phyloP scores from a whole-genome alignment of 2,113 vertebrate genomes.

The Prinia subflava region DNA sequence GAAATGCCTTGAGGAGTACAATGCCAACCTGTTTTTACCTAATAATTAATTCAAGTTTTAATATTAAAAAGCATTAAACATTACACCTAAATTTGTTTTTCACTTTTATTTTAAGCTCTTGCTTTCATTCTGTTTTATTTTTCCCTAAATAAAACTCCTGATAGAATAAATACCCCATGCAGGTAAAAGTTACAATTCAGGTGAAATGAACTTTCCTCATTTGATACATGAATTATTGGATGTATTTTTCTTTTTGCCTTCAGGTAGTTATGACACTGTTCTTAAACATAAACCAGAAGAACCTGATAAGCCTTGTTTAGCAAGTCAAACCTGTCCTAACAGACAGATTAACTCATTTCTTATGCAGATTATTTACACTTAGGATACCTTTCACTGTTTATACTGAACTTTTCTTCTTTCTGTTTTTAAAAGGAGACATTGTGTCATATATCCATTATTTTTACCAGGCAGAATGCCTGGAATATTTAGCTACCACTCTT shows the following conservation, averaged over 20 bases:
- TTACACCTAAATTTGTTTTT: slow-evolving; percentile 20
- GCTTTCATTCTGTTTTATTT: slow-evolving; percentile 9
- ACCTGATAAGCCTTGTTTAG: slow-evolving; percentile 2
- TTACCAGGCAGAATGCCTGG: neutral
- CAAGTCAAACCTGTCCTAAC: slow-evolving; percentile 27
- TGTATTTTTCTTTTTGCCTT: neutral
- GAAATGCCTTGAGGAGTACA: slow-evolving; percentile 64
- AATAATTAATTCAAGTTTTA: slow-evolving; percentile 29
- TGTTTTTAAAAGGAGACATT: slow-evolving; percentile 29
- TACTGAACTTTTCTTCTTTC: neutral
- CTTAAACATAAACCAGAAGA: slow-evolving; percentile 3
- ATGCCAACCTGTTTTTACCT: slow-evolving; percentile 42
- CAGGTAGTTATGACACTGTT: neutral
- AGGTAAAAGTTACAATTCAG: slow-evolving; percentile 9
- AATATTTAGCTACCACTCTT: slow-evolving; percentile 1
- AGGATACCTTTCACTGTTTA: slow-evolving; percentile 7
- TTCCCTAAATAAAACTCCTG: slow-evolving; percentile 37
- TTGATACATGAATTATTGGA: neutral
- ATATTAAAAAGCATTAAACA: neutral
- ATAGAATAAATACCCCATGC: neutral
- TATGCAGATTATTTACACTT: slow-evolving; percentile 4
- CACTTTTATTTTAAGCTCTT: slow-evolving; percentile 33
- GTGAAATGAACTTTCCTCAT: slow-evolving; percentile 19
- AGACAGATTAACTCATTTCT: slow-evolving; percentile 10
- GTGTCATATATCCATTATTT: slow-evolving; percentile 15